These are phyloP conservation scores for Pocillopora meandrina DNA, from an alignment of 92 coral and sea anemone species.

Conservation along the genomic window DNA sequence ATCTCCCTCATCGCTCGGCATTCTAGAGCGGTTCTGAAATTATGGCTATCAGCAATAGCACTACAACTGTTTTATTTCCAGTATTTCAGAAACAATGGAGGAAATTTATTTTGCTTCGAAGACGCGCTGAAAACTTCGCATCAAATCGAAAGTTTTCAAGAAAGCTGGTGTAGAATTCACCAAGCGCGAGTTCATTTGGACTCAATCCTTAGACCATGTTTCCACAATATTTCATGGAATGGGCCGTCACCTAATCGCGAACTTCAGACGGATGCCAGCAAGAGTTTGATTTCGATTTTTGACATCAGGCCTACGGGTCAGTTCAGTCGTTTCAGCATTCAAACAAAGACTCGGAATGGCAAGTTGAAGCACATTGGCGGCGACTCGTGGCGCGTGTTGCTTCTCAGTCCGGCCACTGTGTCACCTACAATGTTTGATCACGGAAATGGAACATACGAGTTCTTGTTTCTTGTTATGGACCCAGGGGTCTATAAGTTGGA, in stretches of 20 bases:
- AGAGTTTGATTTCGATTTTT: slow-evolving; percentile 3
- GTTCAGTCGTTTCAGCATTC: slow-evolving; percentile 92
- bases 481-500: slow-evolving; percentile 88
- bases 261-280: neutral
- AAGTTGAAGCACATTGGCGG: slow-evolving; percentile 81
- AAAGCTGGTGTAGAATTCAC: slow-evolving; percentile 90
- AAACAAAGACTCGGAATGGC: slow-evolving; percentile 70
- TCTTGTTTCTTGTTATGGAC: slow-evolving; percentile 80
- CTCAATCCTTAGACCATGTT: slow-evolving; percentile 60
- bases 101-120: neutral
- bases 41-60: slow-evolving; percentile 54
- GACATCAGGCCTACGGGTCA: slow-evolving; percentile 86
- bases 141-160: slow-evolving; percentile 57
- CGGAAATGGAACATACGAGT: slow-evolving; percentile 86
- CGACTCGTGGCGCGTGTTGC: slow-evolving; percentile 88
- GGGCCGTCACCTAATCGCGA: slow-evolving; percentile 17
- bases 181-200: slow-evolving; percentile 64
- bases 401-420: slow-evolving; percentile 86
- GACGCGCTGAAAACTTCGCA: neutral
- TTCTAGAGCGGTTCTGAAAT: slow-evolving; percentile 28
- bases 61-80: slow-evolving; percentile 27
- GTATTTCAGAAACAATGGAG: slow-evolving; percentile 13
- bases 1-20: slow-evolving; percentile 2
- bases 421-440: slow-evolving; percentile 89
- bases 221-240: slow-evolving; percentile 65